Percentiles rank a stretch among this genome's conserved stretches.
phyloP scores from a whole-genome alignment of 2,797 vertebrate species.

The Carapus acus region DNA sequence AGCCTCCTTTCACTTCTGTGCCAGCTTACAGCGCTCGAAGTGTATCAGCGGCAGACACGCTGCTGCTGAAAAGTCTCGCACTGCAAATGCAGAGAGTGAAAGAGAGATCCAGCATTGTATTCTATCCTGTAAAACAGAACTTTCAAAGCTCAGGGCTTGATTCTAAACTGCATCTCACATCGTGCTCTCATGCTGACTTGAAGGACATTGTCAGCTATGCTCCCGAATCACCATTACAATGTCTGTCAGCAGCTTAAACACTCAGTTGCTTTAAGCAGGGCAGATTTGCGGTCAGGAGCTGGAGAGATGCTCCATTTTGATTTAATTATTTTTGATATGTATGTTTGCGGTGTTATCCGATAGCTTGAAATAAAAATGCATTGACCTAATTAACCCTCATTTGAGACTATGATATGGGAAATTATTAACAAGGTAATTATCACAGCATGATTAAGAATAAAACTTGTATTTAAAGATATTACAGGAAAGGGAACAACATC shows the following conservation, averaged over 20 bases:
- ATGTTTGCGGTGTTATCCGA: background rate
- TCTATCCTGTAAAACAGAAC: constrained; percentile 2
- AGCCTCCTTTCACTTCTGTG: background rate
- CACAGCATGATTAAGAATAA: too few species aligned
- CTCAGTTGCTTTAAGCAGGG: background rate
- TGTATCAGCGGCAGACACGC: constrained; percentile 2
- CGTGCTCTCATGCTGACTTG: constrained; percentile 11
- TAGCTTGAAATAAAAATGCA: too few species aligned
- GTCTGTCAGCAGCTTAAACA: constrained; percentile 10
- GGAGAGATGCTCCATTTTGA: background rate
- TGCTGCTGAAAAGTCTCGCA: constrained; percentile 9
- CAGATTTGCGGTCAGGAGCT: background rate
- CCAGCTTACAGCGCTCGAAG: constrained; percentile 5
- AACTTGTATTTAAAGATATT: too few species aligned
- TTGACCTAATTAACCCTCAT: too few species aligned
- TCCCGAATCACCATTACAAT: constrained; percentile 3
- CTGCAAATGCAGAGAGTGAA: background rate
- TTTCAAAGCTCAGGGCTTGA: background rate
- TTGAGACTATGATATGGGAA: too few species aligned
- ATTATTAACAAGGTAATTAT: too few species aligned
- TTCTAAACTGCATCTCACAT: constrained; percentile 3
- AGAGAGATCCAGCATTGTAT: background rate
- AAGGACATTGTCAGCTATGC: constrained; percentile 15
- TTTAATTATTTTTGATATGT: background rate
- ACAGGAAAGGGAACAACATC: too few species aligned